These are phyloP conservation scores for Drosophila ambigua DNA, from an alignment of 1,140 invertebrate genomes.

Conservation along the genomic window DNA sequence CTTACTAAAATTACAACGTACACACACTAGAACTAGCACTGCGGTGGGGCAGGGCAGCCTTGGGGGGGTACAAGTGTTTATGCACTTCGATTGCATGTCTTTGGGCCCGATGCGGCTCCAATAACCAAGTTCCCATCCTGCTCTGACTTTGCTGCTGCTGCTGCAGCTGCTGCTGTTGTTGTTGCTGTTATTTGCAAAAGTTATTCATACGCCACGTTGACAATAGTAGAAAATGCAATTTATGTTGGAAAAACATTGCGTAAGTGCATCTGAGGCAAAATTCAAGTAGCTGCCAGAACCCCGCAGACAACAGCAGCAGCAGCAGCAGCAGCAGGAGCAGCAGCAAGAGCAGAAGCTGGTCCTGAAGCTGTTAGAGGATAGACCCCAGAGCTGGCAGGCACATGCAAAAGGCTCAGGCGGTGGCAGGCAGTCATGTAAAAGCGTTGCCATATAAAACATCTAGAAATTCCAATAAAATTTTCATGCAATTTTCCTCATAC, in stretches of 20 bases:
- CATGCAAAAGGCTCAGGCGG: conserved; percentile 52
- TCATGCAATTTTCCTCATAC: conserved; percentile 63
- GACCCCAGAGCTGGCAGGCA: not conserved
- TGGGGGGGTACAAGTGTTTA: conserved; percentile 32
- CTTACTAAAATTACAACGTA: conserved; percentile 59
- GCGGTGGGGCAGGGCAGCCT: not conserved
- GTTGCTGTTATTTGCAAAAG: conserved; percentile 60
- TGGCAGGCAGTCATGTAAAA: conserved; percentile 59
- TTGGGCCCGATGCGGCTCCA: conserved; percentile 40
- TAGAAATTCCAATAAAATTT: conserved; percentile 69
- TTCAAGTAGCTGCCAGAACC: conserved; percentile 52
- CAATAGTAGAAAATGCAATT: conserved; percentile 70
- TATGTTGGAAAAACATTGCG: conserved; percentile 71
- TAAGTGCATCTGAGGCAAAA: conserved; percentile 68
- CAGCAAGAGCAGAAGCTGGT: not conserved
- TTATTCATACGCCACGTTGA: conserved; percentile 72
- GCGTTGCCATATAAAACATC: conserved; percentile 66
- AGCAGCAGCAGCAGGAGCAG: not conserved
- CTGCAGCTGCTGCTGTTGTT: not conserved
- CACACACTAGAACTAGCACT: conserved; percentile 10
- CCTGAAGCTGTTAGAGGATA: not conserved
- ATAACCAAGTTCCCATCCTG: conserved; percentile 44
- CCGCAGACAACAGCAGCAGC: conserved; percentile 17
- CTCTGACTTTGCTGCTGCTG: conserved; percentile 13
- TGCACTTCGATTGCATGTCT: conserved; percentile 60